phyloP scores from a whole-genome alignment of 2,113 vertebrate species.

The Catharus minimus region DNA sequence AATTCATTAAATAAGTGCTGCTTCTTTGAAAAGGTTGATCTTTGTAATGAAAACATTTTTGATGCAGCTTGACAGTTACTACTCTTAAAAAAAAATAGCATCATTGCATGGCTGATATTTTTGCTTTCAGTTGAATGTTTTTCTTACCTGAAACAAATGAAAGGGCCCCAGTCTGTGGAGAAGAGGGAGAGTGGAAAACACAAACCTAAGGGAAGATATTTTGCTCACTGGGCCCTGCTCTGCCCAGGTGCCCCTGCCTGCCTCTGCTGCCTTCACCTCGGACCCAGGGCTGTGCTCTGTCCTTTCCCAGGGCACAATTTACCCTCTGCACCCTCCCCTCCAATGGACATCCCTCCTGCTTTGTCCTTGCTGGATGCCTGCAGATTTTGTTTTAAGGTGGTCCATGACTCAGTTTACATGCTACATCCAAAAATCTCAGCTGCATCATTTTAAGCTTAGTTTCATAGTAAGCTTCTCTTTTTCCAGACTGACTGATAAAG shows the following conservation, averaged over 20 bases:
- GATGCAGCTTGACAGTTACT: neutral
- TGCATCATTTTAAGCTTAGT: neutral
- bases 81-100: neutral
- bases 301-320: neutral
- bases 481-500: neutral
- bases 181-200: neutral
- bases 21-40: neutral
- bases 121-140: neutral
- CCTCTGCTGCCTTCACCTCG: neutral
- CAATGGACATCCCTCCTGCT: rapidly evolving
- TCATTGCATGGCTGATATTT: neutral
- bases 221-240: neutral
- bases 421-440: neutral
- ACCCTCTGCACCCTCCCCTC: neutral
- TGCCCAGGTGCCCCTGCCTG: rapidly evolving
- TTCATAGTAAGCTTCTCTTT: neutral
- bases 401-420: neutral
- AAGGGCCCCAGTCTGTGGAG: neutral
- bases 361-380: neutral
- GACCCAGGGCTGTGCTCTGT: neutral
- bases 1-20: neutral
- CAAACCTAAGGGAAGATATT: neutral
- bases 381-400: neutral
- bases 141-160: neutral
- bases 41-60: neutral